A percentile compares a stretch with the other conserved stretches of the same genome.
Conservation (phyloP, 2,888 invertebrate genomes). For the Helleia helle region DNA sequence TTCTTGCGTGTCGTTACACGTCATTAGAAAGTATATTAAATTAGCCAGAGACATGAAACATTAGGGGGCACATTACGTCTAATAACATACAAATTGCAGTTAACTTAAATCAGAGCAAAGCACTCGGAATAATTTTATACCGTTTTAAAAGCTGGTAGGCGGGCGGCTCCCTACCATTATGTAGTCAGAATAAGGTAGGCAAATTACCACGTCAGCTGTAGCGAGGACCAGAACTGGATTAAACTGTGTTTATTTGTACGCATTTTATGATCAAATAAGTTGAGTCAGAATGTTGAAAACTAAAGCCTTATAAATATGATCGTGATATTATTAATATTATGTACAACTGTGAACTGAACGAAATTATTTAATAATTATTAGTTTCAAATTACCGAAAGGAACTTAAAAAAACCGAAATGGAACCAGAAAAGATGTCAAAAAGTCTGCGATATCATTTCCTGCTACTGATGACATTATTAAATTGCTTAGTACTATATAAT, state of each 20-base stretch:
- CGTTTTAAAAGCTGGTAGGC: conserved; percentile 2
- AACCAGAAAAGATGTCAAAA: conserved; percentile 6
- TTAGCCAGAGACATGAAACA: not conserved
- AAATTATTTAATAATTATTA: too few species aligned
- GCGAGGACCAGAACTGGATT: conserved; percentile 1
- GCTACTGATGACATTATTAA: conserved; percentile 40
- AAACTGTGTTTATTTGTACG: too few species aligned
- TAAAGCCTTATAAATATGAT: too few species aligned
- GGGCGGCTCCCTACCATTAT: not conserved
- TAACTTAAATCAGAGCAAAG: conserved; percentile 1
- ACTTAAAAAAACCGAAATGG: too few species aligned
- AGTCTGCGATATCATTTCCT: conserved; percentile 33
- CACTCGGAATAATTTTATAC: conserved; percentile 1
- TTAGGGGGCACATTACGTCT: not conserved
- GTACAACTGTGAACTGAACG: too few species aligned
- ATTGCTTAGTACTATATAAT: conserved; percentile 9
- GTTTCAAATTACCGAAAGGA: too few species aligned
- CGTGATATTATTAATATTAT: too few species aligned
- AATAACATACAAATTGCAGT: conserved; percentile 6
- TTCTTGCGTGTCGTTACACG: not conserved
- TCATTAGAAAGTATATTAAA: conserved; percentile 8
- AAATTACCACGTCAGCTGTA: conserved; percentile 1
- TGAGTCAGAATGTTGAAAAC: too few species aligned
- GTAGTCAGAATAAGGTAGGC: conserved; percentile 1
- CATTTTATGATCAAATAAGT: too few species aligned